Evolutionary conservation across 2,888 invertebrate species (phyloP).

Genomic region (Drosophila parthenogenetica): DNA sequence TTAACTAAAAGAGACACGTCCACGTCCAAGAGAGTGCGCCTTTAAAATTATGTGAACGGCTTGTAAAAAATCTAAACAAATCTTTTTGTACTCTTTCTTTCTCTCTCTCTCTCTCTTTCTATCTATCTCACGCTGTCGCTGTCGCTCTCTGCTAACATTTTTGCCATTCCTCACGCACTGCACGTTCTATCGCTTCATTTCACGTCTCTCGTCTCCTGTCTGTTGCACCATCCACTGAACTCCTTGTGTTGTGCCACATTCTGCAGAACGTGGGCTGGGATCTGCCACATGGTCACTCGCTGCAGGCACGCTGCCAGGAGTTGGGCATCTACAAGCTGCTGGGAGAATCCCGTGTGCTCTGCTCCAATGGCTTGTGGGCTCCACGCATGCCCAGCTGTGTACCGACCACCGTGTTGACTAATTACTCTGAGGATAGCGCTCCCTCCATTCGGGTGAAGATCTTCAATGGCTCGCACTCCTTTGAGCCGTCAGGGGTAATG

Average conservation of each 20-base stretch:
- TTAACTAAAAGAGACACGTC: conserved; percentile 30
- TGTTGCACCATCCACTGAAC: conserved; percentile 8
- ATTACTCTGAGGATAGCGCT: conserved; percentile 94
- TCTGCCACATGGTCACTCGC: conserved; percentile 91
- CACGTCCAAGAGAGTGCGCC: conserved; percentile 52
- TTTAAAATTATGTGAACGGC: conserved; percentile 46
- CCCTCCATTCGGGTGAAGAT: conserved; percentile 92
- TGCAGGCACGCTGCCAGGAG: conserved; percentile 91
- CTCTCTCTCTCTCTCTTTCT: conserved; percentile 36
- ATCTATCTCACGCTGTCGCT: conserved; percentile 26
- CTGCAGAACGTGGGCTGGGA: conserved; percentile 87
- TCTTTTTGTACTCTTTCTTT: conserved; percentile 52
- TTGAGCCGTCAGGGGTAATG: conserved; percentile 91
- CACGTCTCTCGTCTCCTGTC: conserved; percentile 11
- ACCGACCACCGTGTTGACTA: conserved; percentile 93
- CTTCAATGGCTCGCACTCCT: conserved; percentile 91
- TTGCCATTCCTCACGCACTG: conserved; percentile 41
- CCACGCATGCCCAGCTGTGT: conserved; percentile 92
- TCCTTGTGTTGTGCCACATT: conserved; percentile 30
- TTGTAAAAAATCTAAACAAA: conserved; percentile 50
- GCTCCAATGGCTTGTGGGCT: conserved; percentile 93
- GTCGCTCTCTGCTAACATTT: conserved; percentile 11
- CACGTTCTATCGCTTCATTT: conserved; percentile 47
- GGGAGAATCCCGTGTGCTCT: conserved; percentile 91
- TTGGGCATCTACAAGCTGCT: conserved; percentile 93